Base-by-base conservation (phyloP, 2,797 vertebrate species). In the Cossypha caffra region DNA sequence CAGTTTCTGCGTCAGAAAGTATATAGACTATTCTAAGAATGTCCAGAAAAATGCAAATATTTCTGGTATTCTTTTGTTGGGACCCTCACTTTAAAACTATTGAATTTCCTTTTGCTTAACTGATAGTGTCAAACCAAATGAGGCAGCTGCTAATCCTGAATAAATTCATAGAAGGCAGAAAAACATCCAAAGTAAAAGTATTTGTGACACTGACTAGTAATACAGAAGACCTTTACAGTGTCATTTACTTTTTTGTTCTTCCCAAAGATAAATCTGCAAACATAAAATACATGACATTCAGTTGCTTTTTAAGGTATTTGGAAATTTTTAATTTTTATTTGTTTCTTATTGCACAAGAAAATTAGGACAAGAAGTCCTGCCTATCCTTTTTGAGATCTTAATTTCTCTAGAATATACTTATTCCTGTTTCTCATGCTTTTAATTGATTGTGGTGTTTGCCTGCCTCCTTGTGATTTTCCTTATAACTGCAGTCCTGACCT, bases 381-480 rank as follows among this genome's bases (percentile, higher is more conserved):
- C 28, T 54, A 1, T 59, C 28, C 31, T 47, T 69, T 67, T 37
- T 45, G 57, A 73, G n/a, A 54, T 42, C 31, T 29, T 66, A 1
- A 16, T n/a, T 77, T 72, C 18, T 29, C 54, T 63, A 40, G 29
- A 59, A n/a, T 11, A 9, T 13, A 15, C 7, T 16, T 2, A 13
- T 54, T 52, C 29, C 7, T 51, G 33, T 58, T 42, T 24, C 61
- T 78, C 4, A 7, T 50, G 20, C 6, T 5, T 52, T 33, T 37
- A 35, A 42, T 17, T 40, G 57, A 77, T 33, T 10, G 43, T 59
- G 74, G 91, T 90, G 61, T 68, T 75, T 64, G 90, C 51, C 97
- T 97, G 96, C 97, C 98, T 94, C 95, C 98, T 94, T 75, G 95
- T 88, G 98, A 35, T 77, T 17, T 16, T 17, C 37, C 14, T n/a